These are phyloP conservation scores for Picus viridis DNA, from an alignment of 2,797 vertebrate species.

Conservation along the genomic window DNA sequence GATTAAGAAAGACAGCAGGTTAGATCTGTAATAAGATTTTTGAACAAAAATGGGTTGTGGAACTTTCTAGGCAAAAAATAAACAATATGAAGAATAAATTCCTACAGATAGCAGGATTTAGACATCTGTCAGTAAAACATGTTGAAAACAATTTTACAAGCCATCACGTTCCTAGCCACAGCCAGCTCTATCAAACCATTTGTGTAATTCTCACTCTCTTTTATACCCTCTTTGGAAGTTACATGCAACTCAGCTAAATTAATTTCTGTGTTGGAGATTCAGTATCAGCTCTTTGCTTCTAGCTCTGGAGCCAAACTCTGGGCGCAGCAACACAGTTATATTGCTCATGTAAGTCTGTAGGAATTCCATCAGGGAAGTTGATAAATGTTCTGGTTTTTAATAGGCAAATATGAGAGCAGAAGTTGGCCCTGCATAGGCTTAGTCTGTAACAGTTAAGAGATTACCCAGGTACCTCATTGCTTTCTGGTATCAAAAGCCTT, in stretches of 20 bases:
- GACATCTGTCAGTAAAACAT: not conserved
- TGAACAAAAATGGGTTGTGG: not conserved
- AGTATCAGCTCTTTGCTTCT: not conserved
- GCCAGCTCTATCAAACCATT: not conserved
- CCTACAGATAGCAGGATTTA: not conserved
- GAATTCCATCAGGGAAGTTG: not conserved
- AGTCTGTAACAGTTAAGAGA: not conserved
- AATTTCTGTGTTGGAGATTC: not conserved
- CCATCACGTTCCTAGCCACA: not conserved
- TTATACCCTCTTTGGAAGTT: not conserved
- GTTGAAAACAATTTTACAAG: not conserved
- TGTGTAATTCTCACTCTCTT: not conserved
- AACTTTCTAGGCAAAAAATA: not conserved
- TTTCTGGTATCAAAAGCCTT: not conserved
- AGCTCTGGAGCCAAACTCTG: not conserved
- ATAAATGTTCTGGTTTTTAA: not conserved
- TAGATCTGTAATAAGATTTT: not conserved
- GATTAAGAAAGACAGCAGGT: not conserved
- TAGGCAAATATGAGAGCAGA: not conserved
- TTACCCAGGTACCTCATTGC: not conserved
- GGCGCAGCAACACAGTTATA: fast-evolving
- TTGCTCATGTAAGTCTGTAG: not conserved
- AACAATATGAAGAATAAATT: not conserved
- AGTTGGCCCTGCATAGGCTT: not conserved
- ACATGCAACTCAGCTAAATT: not conserved